Evolutionary conservation across 2,888 invertebrate genomes (phyloP), one percentile per base, ranked within the genome.

Genomic region (Anthrax anthrax): DNA sequence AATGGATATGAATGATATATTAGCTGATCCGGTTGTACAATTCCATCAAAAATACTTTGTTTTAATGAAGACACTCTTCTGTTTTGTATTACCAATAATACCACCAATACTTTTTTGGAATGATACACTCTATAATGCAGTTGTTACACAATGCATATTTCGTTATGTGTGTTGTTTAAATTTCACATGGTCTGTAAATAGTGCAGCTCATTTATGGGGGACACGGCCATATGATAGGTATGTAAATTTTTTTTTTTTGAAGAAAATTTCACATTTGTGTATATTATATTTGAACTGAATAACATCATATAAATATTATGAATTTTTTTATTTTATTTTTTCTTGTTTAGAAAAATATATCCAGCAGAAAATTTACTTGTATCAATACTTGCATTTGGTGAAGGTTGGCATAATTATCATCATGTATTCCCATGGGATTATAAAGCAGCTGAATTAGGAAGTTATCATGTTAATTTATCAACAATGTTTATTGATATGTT

Each of bases 361-460:
- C 89, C 92, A 0, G 71, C 76, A 0, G 82, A 92, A 67, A 90
- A 86, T 62, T 72, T 74, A 53, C 68, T 72, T 1, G 89, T 91
- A 0, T 78, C 87, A 0, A 57, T 84, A 0, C 58, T 80, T 18
- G 79, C 86, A 0, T 72, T 85, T 67, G 89, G 89, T 1, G 89
- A 89, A 65, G 92, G 92, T 5, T 94, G 88, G 84, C 92, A 92
- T 70, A 92, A 92, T 69, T 92, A 88, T 66, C 92, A 92, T 63
- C 92, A 92, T 67, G 82, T 84, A 0, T 92, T 92, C 67, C 91
- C 91, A 0, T 88, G 87, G 82, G 92, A 92, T 65, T 92, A 92
- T 74, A 84, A 87, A 59, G 84, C 91, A 23, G 81, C 88, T 8
- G 92, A 94, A 64, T 70, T 87, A n/a, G 86, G 86, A 14, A 69